Percentiles rank a stretch among this genome's conserved stretches.
Conservation (phyloP, 1,140 invertebrate genomes). For the Tetragonula clypearis region DNA sequence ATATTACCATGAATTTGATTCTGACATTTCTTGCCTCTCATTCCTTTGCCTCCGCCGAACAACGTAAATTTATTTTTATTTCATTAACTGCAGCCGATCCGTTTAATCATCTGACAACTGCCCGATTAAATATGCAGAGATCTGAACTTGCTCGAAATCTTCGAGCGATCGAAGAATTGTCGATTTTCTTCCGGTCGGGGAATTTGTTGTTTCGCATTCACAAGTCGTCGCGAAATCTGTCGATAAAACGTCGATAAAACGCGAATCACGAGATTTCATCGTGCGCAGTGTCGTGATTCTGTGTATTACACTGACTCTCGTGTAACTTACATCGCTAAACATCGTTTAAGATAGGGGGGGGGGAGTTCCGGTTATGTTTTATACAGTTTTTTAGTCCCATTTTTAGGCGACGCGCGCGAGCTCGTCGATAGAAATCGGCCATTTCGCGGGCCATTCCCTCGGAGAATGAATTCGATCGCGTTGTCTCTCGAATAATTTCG, state of each 20-base stretch:
- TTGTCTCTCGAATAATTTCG: no score
- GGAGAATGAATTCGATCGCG: neutral
- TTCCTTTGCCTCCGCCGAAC: no score
- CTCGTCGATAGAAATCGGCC: conserved; percentile 37
- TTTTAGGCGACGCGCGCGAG: conserved; percentile 36
- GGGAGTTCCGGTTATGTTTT: conserved; percentile 21
- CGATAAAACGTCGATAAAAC: neutral
- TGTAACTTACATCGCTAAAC: conserved; percentile 37
- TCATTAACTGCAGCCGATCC: no score
- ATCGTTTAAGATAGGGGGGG: conserved; percentile 28
- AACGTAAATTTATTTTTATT: no score
- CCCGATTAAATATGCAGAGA: conserved; percentile 38
- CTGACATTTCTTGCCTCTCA: no score
- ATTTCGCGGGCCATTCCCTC: no score
- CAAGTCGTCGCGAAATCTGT: neutral
- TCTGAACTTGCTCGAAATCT: conserved; percentile 5
- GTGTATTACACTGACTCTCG: conserved; percentile 32
- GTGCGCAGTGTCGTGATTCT: neutral
- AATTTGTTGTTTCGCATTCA: neutral
- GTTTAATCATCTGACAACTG: conserved; percentile 28
- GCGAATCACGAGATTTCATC: conserved; percentile 20
- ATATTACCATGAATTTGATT: no score
- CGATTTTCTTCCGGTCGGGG: neutral
- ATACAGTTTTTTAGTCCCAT: conserved; percentile 46
- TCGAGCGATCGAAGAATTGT: neutral